These are phyloP conservation scores for Halichondria panicea DNA, from an alignment of 37 sponge, comb jelly and placozoan genomes.

Conservation along the genomic window DNA sequence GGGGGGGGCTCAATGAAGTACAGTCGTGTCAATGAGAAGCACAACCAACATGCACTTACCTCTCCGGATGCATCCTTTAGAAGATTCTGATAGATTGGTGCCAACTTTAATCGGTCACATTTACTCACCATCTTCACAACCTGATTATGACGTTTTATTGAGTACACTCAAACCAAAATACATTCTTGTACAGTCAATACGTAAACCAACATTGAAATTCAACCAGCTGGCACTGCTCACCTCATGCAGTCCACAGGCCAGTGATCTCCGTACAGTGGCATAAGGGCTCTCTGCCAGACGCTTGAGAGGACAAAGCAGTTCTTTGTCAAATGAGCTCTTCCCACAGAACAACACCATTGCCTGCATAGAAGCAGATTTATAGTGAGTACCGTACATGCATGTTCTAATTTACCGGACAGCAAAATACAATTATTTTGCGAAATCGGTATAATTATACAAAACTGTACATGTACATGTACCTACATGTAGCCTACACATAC, in stretches of 20 bases:
- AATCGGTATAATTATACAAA: too few relatives aligned
- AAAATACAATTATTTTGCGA: too few relatives aligned
- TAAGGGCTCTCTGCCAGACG: constrained; percentile 5
- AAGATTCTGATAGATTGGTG: constrained; percentile 26
- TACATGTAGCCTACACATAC: too few relatives aligned
- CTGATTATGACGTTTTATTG: not conserved
- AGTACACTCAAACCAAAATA: not conserved
- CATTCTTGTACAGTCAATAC: not conserved
- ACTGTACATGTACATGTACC: too few relatives aligned
- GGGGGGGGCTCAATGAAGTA: not conserved
- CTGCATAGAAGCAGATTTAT: constrained; percentile 5
- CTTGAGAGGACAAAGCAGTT: constrained; percentile 1
- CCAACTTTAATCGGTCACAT: constrained; percentile 1
- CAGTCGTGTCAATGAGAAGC: not conserved
- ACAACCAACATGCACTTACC: constrained; percentile 30
- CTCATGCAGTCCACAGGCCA: constrained; percentile 70
- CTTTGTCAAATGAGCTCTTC: not conserved
- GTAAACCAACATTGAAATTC: too few relatives aligned
- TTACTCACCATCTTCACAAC: constrained; percentile 26
- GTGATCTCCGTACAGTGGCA: constrained; percentile 15
- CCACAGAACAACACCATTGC: constrained; percentile 53
- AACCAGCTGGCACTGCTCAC: constrained; percentile 10
- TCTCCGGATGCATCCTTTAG: constrained; percentile 43
- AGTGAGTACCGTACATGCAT: not conserved
- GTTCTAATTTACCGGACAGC: too few relatives aligned